A percentile compares a stretch with the other conserved stretches of the same genome.
Evolutionary conservation across 2,113 vertebrate genomes (phyloP).

Genomic region (Notothenia coriiceps): DNA sequence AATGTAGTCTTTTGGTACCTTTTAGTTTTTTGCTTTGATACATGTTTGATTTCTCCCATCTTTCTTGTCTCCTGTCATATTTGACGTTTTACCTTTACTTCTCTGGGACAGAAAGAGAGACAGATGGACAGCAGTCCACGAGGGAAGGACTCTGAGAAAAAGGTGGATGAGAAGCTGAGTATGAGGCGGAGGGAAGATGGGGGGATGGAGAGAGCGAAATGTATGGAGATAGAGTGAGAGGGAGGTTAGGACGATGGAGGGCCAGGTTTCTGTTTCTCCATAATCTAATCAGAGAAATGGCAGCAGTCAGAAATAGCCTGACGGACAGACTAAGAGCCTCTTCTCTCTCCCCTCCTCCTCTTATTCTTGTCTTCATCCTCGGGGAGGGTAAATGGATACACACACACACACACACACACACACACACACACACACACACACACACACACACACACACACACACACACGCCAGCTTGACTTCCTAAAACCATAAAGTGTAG

Average conservation of each 20-base stretch:
- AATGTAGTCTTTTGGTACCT: neutral
- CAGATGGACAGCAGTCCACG: constrained; percentile 23
- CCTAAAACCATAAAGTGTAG: constrained; percentile 74
- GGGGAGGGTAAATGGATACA: constrained; percentile 74
- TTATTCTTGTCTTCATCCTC: constrained; percentile 74
- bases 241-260: constrained; percentile 75
- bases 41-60: neutral
- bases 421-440: constrained; percentile 37
- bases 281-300: constrained; percentile 86
- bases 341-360: constrained; percentile 76
- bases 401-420: constrained; percentile 33
- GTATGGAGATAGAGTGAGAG: constrained; percentile 59
- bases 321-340: constrained; percentile 83
- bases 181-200: neutral
- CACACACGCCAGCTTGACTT: constrained; percentile 48
- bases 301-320: constrained; percentile 85
- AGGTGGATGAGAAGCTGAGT: constrained; percentile 31
- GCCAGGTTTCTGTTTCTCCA: constrained; percentile 83
- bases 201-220: constrained; percentile 38
- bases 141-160: constrained; percentile 18
- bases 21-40: neutral
- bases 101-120: constrained; percentile 20
- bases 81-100: neutral
- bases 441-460: constrained; percentile 43
- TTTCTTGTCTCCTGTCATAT: neutral